Base-by-base conservation (phyloP, 2,113 vertebrate species). In the Balaeniceps rex region DNA sequence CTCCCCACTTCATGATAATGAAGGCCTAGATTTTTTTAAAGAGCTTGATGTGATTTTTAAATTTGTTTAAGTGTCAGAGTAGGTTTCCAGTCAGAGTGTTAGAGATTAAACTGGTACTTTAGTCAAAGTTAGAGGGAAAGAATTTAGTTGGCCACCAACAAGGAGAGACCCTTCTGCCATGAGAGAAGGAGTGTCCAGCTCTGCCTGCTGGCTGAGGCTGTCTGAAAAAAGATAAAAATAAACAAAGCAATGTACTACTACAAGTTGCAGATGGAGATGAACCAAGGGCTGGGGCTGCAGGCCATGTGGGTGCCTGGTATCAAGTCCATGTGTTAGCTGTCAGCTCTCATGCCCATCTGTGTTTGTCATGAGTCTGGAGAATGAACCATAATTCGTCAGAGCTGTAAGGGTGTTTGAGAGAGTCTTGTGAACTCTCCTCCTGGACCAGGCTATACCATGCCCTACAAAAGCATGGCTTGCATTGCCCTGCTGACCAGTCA, bases 1-100 rank as follows among this genome's bases (percentile, higher is more conserved):
- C 81, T 96, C 84, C 33, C 51, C 28, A 51, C 66, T 96, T 91
- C 66, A 70, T 61, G 31, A 72, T 96, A 95, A 94, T 89, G 84
- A 95, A 83, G 42, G 46, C 42, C 63, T 68, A 33, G 28, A 21
- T 31, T 72, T 71, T 94, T 85, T 91, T 78, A 19, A 85, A 89
- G 42, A 89, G 29, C 29, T 85, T 85, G 34, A 91, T 23, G 15
- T 77, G 69, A 94, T 84, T 95, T 94, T 91, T 31, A 54, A 57
- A 75, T 83, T 57, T 90, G 23, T 78, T 71, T 54, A 82, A 92
- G 83, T 79, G 34, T 61, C 1, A 12, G 82, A 81, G 24, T 51
- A 71, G 17, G 12, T 29, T 87, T 94, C 79, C 68, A 75, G 58
- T 54, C 47, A 76, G 38, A 74, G 40, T 75, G 49, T 36, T 76